Percentiles rank a stretch among this genome's conserved stretches.
Evolutionary conservation across 2,113 vertebrate species (phyloP).

Genomic region (Sprattus sprattus): DNA sequence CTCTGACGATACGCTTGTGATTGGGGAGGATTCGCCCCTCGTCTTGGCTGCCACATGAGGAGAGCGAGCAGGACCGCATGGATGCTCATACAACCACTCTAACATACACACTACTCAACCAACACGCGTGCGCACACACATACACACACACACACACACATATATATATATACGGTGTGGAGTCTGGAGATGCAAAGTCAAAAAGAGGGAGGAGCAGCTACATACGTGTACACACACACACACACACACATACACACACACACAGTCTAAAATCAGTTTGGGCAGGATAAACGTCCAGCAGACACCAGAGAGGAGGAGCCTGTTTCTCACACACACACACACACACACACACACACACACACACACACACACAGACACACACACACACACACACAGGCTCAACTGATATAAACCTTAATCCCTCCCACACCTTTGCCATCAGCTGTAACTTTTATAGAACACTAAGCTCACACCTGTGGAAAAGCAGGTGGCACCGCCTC

Average conservation of each 20-base stretch:
- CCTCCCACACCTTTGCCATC: background rate
- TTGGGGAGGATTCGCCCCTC: background rate
- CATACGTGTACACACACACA: background rate
- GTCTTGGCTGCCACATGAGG: background rate
- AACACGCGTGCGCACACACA: background rate
- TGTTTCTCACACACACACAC: background rate
- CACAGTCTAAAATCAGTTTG: background rate
- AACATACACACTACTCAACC: background rate
- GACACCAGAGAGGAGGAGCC: background rate
- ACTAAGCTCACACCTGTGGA: background rate
- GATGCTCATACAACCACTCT: background rate
- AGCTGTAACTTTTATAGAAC: background rate
- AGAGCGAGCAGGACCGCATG: background rate
- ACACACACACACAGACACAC: background rate
- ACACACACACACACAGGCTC: slow-evolving; percentile 6
- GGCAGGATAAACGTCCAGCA: background rate
- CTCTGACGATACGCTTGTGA: background rate
- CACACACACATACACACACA: background rate
- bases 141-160: background rate
- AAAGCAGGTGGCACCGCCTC: background rate
- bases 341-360: background rate
- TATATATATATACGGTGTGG: no score
- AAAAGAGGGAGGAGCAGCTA: background rate
- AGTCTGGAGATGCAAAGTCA: background rate
- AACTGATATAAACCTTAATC: background rate